Percentiles rank a stretch among this genome's conserved stretches.
Conservation (phyloP, 2,888 invertebrate species). For the Morpho deidamia region DNA sequence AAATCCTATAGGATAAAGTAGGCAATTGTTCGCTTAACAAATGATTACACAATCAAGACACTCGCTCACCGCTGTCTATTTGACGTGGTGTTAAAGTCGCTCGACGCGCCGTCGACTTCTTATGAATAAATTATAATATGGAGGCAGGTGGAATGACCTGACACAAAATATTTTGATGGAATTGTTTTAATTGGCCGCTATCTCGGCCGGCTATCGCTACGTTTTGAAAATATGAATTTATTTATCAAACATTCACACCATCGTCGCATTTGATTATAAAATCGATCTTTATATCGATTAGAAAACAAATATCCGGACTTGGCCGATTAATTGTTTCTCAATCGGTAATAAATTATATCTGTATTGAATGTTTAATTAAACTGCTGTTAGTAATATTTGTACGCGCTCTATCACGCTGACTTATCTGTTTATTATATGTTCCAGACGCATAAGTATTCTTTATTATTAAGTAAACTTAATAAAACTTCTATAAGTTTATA, state of each 20-base stretch:
- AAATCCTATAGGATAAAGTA: no score
- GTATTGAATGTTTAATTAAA: constrained; percentile 17
- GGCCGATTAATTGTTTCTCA: constrained; percentile 30
- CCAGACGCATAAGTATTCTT: no score
- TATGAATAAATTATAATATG: constrained; percentile 70
- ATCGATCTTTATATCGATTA: constrained; percentile 48
- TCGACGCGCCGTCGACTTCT: constrained; percentile 47
- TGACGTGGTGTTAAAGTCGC: constrained; percentile 1
- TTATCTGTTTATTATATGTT: no score
- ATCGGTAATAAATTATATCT: constrained; percentile 23
- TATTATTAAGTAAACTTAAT: no score
- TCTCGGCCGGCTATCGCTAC: constrained; percentile 60
- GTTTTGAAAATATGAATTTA: constrained; percentile 67
- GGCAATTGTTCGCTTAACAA: no score
- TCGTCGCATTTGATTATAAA: constrained; percentile 48
- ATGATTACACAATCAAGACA: neutral
- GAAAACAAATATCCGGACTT: constrained; percentile 57
- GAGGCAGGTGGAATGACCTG: constrained; percentile 76
- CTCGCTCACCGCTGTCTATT: neutral
- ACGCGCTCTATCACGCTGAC: neutral
- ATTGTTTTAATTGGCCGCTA: constrained; percentile 77
- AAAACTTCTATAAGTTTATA: neutral
- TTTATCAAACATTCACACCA: constrained; percentile 62
- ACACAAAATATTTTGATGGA: constrained; percentile 78
- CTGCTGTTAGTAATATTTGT: constrained; percentile 12